These are phyloP conservation scores for Ascaphus truei DNA, from an alignment of 2,113 vertebrate species.

Conservation along the genomic window DNA sequence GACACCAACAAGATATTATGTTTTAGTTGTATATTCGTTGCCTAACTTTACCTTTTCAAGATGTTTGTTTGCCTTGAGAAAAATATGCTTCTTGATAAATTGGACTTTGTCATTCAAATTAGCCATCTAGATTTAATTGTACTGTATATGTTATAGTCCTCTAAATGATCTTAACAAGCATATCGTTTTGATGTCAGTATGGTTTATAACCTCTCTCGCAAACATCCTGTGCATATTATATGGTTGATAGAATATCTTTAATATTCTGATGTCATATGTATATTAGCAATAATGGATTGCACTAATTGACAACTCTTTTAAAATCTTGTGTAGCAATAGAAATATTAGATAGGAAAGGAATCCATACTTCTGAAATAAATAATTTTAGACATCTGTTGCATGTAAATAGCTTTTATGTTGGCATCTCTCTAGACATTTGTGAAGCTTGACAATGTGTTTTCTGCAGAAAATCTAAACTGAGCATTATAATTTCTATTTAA, in stretches of 20 bases:
- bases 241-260: background rate
- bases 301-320: constrained; percentile 14
- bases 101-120: background rate
- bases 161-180: background rate
- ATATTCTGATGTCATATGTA: constrained; percentile 6
- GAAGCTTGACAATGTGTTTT: constrained; percentile 31
- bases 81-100: background rate
- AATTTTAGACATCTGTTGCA: constrained; percentile 30
- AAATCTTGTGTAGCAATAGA: background rate
- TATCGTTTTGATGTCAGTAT: background rate
- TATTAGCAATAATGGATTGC: constrained; percentile 9
- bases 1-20: too few relatives aligned
- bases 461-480: constrained; percentile 20
- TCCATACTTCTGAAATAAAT: constrained; percentile 24
- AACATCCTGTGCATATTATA: background rate
- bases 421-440: constrained; percentile 19
- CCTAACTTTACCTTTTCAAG: too few relatives aligned
- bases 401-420: constrained; percentile 25
- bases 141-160: background rate
- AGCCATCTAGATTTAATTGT: background rate
- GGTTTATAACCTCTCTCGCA: background rate
- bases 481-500: constrained; percentile 14
- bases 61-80: too few relatives aligned
- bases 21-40: too few relatives aligned
- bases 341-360: background rate